phyloP scores from a whole-genome alignment of 2,113 vertebrate genomes.

The Caracal caracal region DNA sequence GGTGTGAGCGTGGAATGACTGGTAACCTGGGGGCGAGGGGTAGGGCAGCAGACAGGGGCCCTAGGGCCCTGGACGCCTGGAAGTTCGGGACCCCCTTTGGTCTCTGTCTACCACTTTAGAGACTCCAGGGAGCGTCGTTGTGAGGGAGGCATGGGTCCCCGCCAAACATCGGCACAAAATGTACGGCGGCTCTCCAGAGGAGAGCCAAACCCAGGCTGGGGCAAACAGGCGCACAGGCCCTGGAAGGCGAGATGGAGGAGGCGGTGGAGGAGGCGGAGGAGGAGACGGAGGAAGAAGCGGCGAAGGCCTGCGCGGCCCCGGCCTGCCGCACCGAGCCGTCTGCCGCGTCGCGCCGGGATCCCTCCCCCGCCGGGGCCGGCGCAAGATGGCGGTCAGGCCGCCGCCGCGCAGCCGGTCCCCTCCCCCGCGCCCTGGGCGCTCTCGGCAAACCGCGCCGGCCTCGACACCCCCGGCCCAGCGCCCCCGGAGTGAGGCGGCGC shows the following conservation, averaged over 20 bases:
- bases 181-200: neutral
- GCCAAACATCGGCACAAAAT: neutral
- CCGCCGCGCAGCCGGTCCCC: constrained; percentile 50
- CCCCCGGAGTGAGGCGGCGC: constrained; percentile 70
- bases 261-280: neutral
- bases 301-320: neutral
- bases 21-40: neutral
- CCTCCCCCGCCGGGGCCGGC: constrained; percentile 53
- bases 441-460: constrained; percentile 61
- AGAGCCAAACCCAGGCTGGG: neutral
- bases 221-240: neutral
- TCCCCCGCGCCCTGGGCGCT: constrained; percentile 53
- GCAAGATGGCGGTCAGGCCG: constrained; percentile 69
- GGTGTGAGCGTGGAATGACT: neutral
- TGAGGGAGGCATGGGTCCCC: neutral
- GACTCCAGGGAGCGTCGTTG: neutral
- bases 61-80: neutral
- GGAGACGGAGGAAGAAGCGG: neutral
- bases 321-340: neutral
- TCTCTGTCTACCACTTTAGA: neutral
- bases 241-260: neutral
- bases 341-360: neutral
- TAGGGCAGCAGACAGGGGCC: neutral
- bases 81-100: neutral
- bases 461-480: constrained; percentile 59